Evolutionary conservation across 2,797 vertebrate genomes (phyloP).

Genomic region (Mycteria americana): DNA sequence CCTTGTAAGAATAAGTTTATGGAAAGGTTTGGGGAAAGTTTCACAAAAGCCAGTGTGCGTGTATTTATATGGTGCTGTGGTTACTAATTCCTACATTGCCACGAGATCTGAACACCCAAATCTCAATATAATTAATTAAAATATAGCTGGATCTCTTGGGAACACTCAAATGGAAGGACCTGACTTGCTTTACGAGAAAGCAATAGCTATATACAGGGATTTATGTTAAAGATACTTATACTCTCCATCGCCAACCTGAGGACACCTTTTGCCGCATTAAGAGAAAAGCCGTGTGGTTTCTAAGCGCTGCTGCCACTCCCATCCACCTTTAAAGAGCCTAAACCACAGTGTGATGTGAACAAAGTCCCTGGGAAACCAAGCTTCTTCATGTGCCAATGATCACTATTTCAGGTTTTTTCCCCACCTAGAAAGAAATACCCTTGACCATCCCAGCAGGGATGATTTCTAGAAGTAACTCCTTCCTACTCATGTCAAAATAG

Average conservation of each 20-base stretch:
- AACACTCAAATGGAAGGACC: background rate
- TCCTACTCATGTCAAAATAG: accelerated
- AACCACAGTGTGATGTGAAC: accelerated
- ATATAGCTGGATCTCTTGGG: background rate
- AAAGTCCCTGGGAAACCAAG: background rate
- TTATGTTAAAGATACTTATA: background rate
- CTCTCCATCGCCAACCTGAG: background rate
- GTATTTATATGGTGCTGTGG: background rate
- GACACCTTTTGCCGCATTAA: background rate
- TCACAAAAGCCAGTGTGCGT: background rate
- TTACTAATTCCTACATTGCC: background rate
- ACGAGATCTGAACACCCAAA: background rate
- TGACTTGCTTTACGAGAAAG: background rate
- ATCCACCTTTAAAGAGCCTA: background rate
- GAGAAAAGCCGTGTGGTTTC: background rate
- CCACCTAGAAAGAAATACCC: background rate
- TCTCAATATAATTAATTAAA: background rate
- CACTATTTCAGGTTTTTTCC: background rate
- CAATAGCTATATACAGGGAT: background rate
- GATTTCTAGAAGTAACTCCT: background rate
- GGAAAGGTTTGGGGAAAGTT: background rate
- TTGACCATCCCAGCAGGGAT: background rate
- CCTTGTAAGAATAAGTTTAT: background rate
- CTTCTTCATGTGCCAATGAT: accelerated
- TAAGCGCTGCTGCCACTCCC: background rate